These are phyloP conservation scores for Arge pagana DNA, from an alignment of 2,888 invertebrate species.

Conservation along the genomic window DNA sequence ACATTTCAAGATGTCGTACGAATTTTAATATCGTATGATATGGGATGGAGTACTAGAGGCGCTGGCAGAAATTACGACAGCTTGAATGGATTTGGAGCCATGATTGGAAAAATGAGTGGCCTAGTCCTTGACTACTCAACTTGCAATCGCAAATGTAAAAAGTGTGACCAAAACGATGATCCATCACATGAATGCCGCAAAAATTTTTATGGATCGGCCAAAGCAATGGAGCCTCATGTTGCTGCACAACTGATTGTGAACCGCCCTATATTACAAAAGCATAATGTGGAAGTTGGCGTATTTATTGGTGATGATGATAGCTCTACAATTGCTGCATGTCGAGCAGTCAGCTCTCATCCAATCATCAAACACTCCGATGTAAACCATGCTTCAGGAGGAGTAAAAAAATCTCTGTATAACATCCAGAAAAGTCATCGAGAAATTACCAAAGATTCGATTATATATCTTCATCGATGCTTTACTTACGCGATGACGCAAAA, in stretches of 20 bases:
- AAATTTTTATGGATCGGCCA: slow-evolving; percentile 25
- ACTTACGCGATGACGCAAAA: slow-evolving; percentile 33
- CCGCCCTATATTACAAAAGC: not conserved
- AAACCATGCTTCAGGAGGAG: slow-evolving; percentile 6
- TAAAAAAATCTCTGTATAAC: not conserved
- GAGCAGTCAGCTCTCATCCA: not conserved
- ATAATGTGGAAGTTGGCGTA: slow-evolving; percentile 7
- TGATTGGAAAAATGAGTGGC: slow-evolving; percentile 36
- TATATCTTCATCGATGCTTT: slow-evolving; percentile 33
- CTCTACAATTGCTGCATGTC: not conserved
- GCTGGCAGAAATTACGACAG: slow-evolving; percentile 36
- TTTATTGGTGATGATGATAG: slow-evolving; percentile 3
- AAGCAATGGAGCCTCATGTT: slow-evolving; percentile 23
- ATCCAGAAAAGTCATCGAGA: slow-evolving; percentile 13
- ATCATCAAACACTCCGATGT: slow-evolving; percentile 5
- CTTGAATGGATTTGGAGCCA: slow-evolving; percentile 35
- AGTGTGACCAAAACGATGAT: too few species aligned
- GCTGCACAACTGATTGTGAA: slow-evolving; percentile 9
- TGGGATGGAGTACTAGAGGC: slow-evolving; percentile 39
- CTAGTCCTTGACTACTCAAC: slow-evolving; percentile 36
- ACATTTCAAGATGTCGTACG: slow-evolving; percentile 28
- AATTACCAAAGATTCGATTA: slow-evolving; percentile 24
- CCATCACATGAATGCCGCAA: slow-evolving; percentile 22
- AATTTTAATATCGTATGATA: slow-evolving; percentile 39
- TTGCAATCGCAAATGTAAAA: slow-evolving; percentile 33